Conservation (phyloP, 2,888 invertebrate genomes). For the Ametastegia equiseti region DNA sequence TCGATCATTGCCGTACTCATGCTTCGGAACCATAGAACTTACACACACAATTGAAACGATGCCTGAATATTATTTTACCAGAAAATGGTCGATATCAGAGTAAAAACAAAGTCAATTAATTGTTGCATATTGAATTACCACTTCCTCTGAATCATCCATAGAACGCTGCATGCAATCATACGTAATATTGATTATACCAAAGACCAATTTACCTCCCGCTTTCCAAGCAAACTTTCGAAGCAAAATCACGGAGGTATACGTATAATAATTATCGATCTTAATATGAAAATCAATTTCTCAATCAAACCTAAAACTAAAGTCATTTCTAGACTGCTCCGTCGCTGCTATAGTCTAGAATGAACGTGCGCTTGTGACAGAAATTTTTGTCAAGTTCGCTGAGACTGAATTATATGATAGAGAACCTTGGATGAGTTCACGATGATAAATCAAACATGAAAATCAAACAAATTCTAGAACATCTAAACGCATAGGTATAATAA, state of each 20-base stretch:
- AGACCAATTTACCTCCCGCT: no score
- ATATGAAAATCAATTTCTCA: background rate
- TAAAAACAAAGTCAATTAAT: slow-evolving; percentile 26
- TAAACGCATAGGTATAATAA: background rate
- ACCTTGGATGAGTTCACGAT: background rate
- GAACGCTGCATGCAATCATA: slow-evolving; percentile 58
- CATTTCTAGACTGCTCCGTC: slow-evolving; percentile 21
- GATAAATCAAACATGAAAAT: background rate
- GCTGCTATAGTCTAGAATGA: slow-evolving; percentile 28
- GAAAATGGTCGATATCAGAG: background rate
- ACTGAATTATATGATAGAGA: background rate
- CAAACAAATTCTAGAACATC: background rate
- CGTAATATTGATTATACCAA: background rate
- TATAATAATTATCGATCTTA: background rate
- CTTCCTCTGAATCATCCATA: slow-evolving; percentile 65
- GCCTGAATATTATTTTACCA: slow-evolving; percentile 21
- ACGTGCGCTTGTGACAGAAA: background rate
- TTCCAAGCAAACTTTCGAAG: no score
- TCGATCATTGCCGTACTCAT: slow-evolving; percentile 7
- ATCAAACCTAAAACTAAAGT: background rate
- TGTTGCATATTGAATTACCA: slow-evolving; percentile 62
- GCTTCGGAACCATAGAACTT: slow-evolving; percentile 12
- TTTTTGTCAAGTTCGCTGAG: background rate
- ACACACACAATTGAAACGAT: background rate
- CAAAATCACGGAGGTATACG: background rate